phyloP scores from a whole-genome alignment of 2,113 vertebrate genomes.

The Beaufortia kweichowensis region DNA sequence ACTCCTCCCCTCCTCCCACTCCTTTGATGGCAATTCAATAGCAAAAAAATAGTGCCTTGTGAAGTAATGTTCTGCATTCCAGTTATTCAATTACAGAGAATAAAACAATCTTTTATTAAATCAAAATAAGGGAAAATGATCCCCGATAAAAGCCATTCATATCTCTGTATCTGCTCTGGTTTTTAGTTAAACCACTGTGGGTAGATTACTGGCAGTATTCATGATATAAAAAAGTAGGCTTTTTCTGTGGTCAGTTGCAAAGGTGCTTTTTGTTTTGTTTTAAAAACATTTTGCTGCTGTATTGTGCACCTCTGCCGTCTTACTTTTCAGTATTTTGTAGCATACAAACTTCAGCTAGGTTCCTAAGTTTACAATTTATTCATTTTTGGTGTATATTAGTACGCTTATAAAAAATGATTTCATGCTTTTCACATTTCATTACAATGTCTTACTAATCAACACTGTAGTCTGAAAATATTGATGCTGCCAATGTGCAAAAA shows the following conservation, averaged over 20 bases:
- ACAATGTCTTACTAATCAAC: not conserved
- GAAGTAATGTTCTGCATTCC: slow-evolving; percentile 67
- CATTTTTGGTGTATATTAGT: no score
- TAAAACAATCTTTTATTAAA: slow-evolving; percentile 34
- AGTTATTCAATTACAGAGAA: slow-evolving; percentile 50
- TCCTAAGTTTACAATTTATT: slow-evolving; percentile 42
- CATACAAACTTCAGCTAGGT: not conserved
- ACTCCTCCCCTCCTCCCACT: slow-evolving; percentile 14
- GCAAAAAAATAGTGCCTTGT: slow-evolving; percentile 79
- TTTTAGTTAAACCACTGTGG: slow-evolving; percentile 14
- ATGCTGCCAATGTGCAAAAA: slow-evolving; percentile 17
- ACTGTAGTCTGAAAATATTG: slow-evolving; percentile 13
- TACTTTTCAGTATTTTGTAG: slow-evolving; percentile 37
- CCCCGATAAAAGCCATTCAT: slow-evolving; percentile 49
- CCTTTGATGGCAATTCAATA: slow-evolving; percentile 66
- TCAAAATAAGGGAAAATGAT: slow-evolving; percentile 40
- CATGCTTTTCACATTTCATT: no score
- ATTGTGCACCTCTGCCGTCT: slow-evolving; percentile 38
- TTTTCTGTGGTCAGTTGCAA: slow-evolving; percentile 23
- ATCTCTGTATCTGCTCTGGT: not conserved
- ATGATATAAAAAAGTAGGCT: not conserved
- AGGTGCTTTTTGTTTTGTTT: slow-evolving; percentile 39
- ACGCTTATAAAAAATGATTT: not conserved
- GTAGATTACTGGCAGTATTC: slow-evolving; percentile 25
- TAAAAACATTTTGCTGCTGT: slow-evolving; percentile 38